Evolutionary conservation across 2,113 vertebrate species (phyloP).

Genomic region (Pterocles burchelli): DNA sequence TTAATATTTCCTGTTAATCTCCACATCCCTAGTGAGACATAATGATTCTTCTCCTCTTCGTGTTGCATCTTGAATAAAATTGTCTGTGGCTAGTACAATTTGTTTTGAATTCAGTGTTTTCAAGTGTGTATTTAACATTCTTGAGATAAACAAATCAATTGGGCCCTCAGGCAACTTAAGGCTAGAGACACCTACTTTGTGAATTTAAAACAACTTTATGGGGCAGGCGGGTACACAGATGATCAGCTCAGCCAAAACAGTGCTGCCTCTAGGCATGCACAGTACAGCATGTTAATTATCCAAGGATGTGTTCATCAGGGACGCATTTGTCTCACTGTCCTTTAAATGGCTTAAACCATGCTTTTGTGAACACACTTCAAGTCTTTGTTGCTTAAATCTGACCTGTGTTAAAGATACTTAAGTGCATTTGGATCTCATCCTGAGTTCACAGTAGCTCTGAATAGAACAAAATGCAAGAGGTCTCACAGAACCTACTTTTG

Average conservation of each 20-base stretch:
- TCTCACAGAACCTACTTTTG: background rate
- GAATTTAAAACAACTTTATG: background rate
- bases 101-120: background rate
- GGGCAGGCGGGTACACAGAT: background rate
- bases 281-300: background rate
- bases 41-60: background rate
- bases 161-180: background rate
- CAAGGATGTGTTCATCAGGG: background rate
- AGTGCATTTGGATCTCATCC: background rate
- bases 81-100: background rate
- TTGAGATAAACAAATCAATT: background rate
- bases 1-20: background rate
- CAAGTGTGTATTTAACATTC: background rate
- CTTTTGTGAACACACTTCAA: background rate
- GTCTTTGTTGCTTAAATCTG: background rate
- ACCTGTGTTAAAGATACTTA: background rate
- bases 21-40: background rate
- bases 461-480: background rate
- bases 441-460: background rate
- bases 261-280: background rate
- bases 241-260: background rate
- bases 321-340: background rate
- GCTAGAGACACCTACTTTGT: background rate
- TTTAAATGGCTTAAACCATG: background rate
- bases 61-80: background rate